Percentiles rank a stretch among this genome's conserved stretches.
Conservation (phyloP, 2,888 invertebrate genomes). For the Harpagoxenus sublaevis region DNA sequence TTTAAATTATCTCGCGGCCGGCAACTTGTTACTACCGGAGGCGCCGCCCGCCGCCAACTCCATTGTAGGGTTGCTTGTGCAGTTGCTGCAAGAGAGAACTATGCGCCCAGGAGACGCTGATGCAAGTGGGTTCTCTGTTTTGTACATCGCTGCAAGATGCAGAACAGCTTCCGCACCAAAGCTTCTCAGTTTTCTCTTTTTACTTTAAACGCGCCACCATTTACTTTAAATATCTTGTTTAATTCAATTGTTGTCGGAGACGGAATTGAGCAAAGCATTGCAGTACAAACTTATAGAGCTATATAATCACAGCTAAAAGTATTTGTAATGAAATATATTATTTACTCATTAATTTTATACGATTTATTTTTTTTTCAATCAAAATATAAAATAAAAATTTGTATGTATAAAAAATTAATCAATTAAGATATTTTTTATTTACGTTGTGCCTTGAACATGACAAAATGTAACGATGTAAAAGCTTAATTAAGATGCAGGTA, state of each 20-base stretch:
- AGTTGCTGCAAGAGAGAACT: constrained; percentile 35
- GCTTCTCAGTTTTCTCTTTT: neutral
- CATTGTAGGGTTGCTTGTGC: constrained; percentile 14
- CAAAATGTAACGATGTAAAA: neutral
- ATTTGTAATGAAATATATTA: neutral
- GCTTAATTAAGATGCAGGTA: neutral
- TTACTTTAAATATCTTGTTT: constrained; percentile 17
- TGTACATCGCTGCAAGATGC: constrained; percentile 21
- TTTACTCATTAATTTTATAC: neutral
- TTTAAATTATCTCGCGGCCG: constrained; percentile 70
- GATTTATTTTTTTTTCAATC: neutral
- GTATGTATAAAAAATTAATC: neutral
- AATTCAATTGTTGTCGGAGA: constrained; percentile 3
- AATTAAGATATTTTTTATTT: neutral
- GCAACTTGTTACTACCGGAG: constrained; percentile 63
- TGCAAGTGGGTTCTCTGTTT: constrained; percentile 18
- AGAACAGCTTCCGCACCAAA: constrained; percentile 19
- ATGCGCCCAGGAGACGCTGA: constrained; percentile 20
- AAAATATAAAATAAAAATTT: too few species aligned
- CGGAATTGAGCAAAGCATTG: neutral
- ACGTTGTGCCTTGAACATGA: neutral
- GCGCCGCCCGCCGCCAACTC: neutral
- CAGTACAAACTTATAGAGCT: neutral
- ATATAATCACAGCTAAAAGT: neutral
- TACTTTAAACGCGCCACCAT: constrained; percentile 2